These are phyloP conservation scores for Corvus moneduloides DNA, from an alignment of 2,113 vertebrate genomes.

Conservation along the genomic window DNA sequence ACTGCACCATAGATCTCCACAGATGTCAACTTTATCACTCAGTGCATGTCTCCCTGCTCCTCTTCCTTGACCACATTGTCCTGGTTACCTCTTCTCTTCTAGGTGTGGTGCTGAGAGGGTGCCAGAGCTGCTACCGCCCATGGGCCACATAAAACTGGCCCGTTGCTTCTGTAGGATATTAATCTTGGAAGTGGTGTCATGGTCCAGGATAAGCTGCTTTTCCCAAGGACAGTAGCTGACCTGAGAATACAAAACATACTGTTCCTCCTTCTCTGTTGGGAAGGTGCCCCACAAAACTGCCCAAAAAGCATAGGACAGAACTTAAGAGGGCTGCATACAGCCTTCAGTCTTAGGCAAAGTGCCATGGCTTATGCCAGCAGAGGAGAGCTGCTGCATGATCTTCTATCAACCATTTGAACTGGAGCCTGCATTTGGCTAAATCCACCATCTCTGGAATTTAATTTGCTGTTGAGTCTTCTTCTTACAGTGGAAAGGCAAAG, in stretches of 20 bases:
- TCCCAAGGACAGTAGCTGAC: background rate
- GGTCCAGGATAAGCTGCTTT: background rate
- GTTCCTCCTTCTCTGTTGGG: background rate
- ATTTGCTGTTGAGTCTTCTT: background rate
- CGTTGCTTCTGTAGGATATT: background rate
- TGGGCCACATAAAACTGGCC: background rate
- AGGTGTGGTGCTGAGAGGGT: background rate
- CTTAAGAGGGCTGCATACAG: background rate
- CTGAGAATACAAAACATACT: background rate
- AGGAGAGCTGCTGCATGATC: background rate
- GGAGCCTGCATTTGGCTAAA: background rate
- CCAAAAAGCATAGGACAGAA: background rate
- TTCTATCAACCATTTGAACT: background rate
- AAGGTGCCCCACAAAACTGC: background rate
- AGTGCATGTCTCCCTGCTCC: background rate
- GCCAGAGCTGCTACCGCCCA: rapidly evolving
- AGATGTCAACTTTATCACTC: background rate
- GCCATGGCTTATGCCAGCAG: background rate
- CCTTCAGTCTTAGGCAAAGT: background rate
- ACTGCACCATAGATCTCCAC: background rate
- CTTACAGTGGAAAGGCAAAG: background rate
- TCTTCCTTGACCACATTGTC: rapidly evolving
- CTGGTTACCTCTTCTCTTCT: background rate
- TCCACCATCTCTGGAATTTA: background rate
- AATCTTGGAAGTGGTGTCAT: background rate